phyloP scores from a whole-genome alignment of 2,113 vertebrate species.

The Mus pahari region DNA sequence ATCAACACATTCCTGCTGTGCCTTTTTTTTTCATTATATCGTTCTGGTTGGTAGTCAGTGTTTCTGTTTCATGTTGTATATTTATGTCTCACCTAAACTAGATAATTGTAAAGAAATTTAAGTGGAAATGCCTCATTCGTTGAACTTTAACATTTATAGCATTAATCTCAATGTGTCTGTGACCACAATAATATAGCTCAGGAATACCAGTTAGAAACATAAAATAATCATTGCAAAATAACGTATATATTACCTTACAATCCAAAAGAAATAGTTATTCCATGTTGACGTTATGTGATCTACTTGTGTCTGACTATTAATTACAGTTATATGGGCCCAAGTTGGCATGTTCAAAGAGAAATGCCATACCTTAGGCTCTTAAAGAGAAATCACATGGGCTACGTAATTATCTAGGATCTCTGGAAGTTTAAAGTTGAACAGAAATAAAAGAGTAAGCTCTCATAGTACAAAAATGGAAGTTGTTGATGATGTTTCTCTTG shows the following conservation, averaged over 20 bases:
- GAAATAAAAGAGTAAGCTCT: not conserved
- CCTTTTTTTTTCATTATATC: constrained; percentile 45
- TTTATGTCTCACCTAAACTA: not conserved
- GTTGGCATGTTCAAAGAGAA: not conserved
- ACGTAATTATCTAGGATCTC: not conserved
- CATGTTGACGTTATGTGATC: not conserved
- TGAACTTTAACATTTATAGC: not conserved
- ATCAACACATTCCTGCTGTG: constrained; percentile 18
- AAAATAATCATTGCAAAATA: not conserved
- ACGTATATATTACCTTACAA: not conserved
- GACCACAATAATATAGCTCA: not conserved
- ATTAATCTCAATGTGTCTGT: not conserved
- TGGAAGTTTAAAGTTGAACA: not conserved
- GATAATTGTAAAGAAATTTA: constrained; percentile 23
- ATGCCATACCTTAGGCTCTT: not conserved
- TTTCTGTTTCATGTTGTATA: constrained; percentile 13
- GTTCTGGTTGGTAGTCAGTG: constrained; percentile 36
- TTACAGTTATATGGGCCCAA: not conserved
- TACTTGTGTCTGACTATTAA: not conserved
- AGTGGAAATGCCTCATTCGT: not conserved
- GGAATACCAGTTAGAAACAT: not conserved
- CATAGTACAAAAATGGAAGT: not conserved
- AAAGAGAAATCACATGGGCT: not conserved
- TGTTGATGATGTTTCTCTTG: not conserved
- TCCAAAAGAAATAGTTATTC: not conserved